Evolutionary conservation across 2,888 invertebrate genomes (phyloP), one percentile per base, ranked within the genome.

Genomic region (Oligia latruncula): DNA sequence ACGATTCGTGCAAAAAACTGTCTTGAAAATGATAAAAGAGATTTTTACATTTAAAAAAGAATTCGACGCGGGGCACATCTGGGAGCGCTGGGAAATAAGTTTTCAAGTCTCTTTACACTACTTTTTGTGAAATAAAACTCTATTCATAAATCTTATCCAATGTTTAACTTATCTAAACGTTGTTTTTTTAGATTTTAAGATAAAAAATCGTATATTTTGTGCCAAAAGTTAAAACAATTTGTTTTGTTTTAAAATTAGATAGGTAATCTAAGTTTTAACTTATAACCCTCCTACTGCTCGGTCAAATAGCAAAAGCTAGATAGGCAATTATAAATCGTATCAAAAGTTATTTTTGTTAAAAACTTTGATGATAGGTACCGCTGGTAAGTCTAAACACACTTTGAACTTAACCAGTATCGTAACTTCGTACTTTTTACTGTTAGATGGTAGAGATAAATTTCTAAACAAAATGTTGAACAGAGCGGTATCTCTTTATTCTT

Each of bases 381-480:
- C 49, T 60, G 29, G 49, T 62, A 68, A 55, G 35, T 52, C n/a
- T 2, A 13, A 72, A 66, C 15, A 20, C 46, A 71, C 70, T 74
- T 81, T 81, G 71, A 82, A 82, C 75, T 52, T 55, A 85, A 85
- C 68, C 65, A 74, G 74, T 67, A 43, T 43, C n/a, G 15, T 43
- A 71, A 65, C 60, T 74, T 43, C 20, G 3, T 55, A 60, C 52
- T 52, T 77, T 67, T 58, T 23, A 52, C 67, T 72, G 62, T 70
- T 8, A 35, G 46, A 43, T 68, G 17, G 43, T 20, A 77, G 80
- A 67, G 55, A 49, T 66, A 58, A 55, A 67, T 74, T 40, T 74
- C 35, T 43, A 40, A n/a, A 49, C 15, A 65, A 74, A 65, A 55
- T 76, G 2, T 52, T 74, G 5, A 67, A 52, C 60, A 23, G 4